Evolutionary conservation across 2,888 invertebrate genomes (phyloP).

Genomic region (Nephrotoma guestfalica): DNA sequence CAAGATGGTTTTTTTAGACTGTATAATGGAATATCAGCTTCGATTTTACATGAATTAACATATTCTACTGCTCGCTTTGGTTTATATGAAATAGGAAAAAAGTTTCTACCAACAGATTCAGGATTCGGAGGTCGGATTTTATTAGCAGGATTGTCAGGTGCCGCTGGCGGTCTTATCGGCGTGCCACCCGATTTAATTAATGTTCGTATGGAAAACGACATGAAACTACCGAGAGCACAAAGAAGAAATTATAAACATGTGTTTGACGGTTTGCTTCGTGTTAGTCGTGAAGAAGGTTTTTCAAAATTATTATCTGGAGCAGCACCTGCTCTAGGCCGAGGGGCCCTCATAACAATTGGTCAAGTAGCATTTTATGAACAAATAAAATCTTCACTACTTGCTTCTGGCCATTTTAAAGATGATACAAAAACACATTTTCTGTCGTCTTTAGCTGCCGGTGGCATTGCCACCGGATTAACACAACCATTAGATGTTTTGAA

Average conservation of each 20-base stretch:
- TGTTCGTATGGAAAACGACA: constrained; percentile 98
- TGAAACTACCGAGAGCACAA: constrained; percentile 71
- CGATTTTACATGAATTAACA: constrained; percentile 79
- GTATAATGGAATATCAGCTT: constrained; percentile 92
- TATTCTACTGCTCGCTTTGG: constrained; percentile 85
- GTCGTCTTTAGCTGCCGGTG: constrained; percentile 71
- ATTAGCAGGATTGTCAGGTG: constrained; percentile 73
- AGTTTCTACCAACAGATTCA: constrained; percentile 27
- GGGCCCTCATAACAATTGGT: constrained; percentile 91
- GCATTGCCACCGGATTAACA: constrained; percentile 46
- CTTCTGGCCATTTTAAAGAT: constrained; percentile 60
- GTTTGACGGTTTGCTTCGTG: constrained; percentile 73
- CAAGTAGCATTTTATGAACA: constrained; percentile 96
- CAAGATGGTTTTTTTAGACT: constrained; percentile 79
- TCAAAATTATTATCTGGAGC: constrained; percentile 75
- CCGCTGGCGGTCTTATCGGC: constrained; percentile 82
- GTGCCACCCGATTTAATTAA: constrained; percentile 96
- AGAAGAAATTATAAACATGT: constrained; percentile 94
- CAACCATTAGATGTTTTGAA: constrained; percentile 97
- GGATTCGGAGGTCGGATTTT: constrained; percentile 40
- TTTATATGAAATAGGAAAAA: constrained; percentile 62
- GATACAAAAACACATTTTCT: constrained; percentile 78
- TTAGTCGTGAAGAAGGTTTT: constrained; percentile 69
- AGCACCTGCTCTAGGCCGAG: constrained; percentile 76
- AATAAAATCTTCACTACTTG: constrained; percentile 46